Evolutionary conservation across 2,888 invertebrate genomes (phyloP).

Genomic region (Isotomurus palustris): DNA sequence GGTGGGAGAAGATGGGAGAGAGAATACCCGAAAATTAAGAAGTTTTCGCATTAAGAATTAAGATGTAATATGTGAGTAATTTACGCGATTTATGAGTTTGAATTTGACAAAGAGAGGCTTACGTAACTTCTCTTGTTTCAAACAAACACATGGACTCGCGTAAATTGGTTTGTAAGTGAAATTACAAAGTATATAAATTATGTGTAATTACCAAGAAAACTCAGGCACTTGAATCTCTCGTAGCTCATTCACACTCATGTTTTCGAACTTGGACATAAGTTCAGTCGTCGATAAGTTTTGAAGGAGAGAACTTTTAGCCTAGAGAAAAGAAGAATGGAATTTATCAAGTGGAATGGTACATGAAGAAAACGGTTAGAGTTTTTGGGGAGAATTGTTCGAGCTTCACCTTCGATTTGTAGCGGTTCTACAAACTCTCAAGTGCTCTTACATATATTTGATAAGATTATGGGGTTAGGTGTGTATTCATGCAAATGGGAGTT

Average conservation of each 20-base stretch:
- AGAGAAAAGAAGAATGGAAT: not conserved
- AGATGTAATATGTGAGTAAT: no score
- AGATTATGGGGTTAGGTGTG: not conserved
- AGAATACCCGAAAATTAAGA: not conserved
- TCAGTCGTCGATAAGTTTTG: constrained; percentile 26
- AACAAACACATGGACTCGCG: not conserved
- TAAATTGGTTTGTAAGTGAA: not conserved
- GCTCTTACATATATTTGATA: not conserved
- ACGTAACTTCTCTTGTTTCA: not conserved
- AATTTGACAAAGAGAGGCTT: not conserved
- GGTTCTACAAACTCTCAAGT: not conserved
- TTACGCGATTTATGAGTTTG: no score
- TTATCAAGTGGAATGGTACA: not conserved
- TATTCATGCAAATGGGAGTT: not conserved
- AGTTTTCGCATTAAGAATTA: not conserved
- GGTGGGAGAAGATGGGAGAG: not conserved
- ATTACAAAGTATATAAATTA: not conserved
- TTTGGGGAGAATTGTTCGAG: not conserved
- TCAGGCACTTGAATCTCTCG: constrained; percentile 31
- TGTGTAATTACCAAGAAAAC: constrained; percentile 30
- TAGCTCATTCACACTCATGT: constrained; percentile 26
- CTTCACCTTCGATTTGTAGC: not conserved
- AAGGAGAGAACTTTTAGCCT: constrained; percentile 31
- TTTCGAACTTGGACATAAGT: constrained; percentile 25
- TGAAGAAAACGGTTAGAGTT: not conserved